Evolutionary conservation across 2,797 vertebrate genomes (phyloP), one percentile per base, ranked within the genome.

Genomic region (Bovichtus diacanthus): DNA sequence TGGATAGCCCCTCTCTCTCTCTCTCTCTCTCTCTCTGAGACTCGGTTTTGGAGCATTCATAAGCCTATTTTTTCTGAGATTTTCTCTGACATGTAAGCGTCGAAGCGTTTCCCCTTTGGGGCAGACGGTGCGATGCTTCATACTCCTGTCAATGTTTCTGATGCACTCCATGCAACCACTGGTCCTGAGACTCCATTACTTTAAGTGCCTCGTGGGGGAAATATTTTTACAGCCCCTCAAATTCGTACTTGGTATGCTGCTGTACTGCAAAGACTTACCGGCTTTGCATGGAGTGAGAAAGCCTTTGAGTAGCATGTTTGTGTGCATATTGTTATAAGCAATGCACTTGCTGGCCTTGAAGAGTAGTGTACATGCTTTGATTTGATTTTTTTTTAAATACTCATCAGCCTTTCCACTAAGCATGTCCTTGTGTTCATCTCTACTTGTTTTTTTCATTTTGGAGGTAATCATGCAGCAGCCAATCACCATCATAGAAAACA

Each of bases 91-190:
- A 91, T 90, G 87, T 88, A 88, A 92, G 93, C 88, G 55, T 69
- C 87, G 88, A 87, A 93, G 87, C 88, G 70, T 93, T 94, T 93
- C 90, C 90, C 90, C 92, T 92, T 90, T 91, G 90, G 92, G 90
- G 86, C 81, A 73, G 82, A 84, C 84, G 27, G 81, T 74, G 81
- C 80, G 43, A 90, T 84, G 90, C 88, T 86, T 92, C 85, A 92
- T 92, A 84, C 88, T 87, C 90, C 88, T 89, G 90, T 92, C 90
- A 93, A 43, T 91, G 87, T 89, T 89, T 88, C 89, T 86, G 90
- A 93, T 87, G 82, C 90, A 88, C 89, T 91, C 86, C 71, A 84
- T 85, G 79, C 85, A 82, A 84, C 76, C 50, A 41, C 88, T 87
- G 88, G 89, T 87, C 86, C 90, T 85, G 82, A 88, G 83, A 91